phyloP scores from a whole-genome alignment of 2,888 invertebrate genomes.

The Leistus spinibarbis region DNA sequence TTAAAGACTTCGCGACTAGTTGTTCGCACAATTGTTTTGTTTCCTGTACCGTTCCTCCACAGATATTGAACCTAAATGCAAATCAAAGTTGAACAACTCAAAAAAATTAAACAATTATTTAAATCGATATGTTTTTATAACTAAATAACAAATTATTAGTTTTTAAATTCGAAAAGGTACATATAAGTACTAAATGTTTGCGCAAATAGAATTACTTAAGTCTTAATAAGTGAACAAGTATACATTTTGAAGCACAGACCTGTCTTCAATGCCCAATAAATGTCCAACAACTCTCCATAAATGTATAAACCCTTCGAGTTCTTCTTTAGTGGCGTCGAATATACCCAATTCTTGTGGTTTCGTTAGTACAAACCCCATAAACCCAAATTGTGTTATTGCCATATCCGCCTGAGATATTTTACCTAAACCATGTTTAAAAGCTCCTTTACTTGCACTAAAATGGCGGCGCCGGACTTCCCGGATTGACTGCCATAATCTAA shows the following conservation, averaged over 20 bases:
- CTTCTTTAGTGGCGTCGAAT: conserved; percentile 62
- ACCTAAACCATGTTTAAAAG: conserved; percentile 58
- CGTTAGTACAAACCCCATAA: conserved; percentile 75
- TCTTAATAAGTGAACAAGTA: no score
- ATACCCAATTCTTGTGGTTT: conserved; percentile 71
- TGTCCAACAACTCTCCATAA: conserved; percentile 85
- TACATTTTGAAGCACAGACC: conserved; percentile 69
- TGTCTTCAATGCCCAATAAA: conserved; percentile 82
- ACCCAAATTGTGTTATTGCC: conserved; percentile 86
- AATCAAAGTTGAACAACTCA: conserved; percentile 2
- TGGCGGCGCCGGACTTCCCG: conserved; percentile 71
- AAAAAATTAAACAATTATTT: not conserved
- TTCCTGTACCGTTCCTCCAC: conserved; percentile 66
- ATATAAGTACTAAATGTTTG: no score
- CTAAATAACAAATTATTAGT: no score
- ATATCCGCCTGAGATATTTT: conserved; percentile 82
- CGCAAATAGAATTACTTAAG: no score
- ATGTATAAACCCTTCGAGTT: conserved; percentile 78
- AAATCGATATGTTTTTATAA: no score
- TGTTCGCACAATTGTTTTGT: conserved; percentile 66
- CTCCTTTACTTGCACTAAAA: conserved; percentile 64
- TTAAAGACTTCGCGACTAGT: conserved; percentile 65
- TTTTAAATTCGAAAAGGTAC: no score
- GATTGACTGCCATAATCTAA: conserved; percentile 72
- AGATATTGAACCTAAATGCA: conserved; percentile 70